These are phyloP conservation scores for Oppia nitens DNA, from an alignment of 1,140 invertebrate species.

Conservation along the genomic window DNA sequence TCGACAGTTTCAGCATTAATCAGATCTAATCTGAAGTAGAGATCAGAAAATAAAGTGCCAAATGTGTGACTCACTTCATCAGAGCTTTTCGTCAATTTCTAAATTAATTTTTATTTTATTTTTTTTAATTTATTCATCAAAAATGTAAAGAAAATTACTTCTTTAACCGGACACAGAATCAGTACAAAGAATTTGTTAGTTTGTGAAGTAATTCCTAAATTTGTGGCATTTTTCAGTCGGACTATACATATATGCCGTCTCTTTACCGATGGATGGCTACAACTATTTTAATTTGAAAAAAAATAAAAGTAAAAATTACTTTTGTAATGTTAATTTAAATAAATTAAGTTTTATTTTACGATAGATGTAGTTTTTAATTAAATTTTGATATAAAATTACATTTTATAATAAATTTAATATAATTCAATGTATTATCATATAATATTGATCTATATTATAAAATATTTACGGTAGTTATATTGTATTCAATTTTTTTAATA, in stretches of 20 bases:
- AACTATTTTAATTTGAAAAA: too few species aligned
- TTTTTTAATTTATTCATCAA: not conserved
- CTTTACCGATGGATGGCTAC: not conserved
- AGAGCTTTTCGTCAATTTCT: slow-evolving; percentile 24
- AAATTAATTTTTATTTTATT: not conserved
- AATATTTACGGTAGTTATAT: too few species aligned
- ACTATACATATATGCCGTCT: not conserved
- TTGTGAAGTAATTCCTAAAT: slow-evolving; percentile 4
- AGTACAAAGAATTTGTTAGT: not conserved
- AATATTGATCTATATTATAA: too few species aligned
- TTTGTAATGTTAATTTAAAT: not conserved
- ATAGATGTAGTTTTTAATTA: not conserved
- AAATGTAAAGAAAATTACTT: not conserved
- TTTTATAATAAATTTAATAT: not conserved
- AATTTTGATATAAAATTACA: not conserved
- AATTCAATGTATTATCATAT: not conserved
- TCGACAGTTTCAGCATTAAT: slow-evolving; percentile 6
- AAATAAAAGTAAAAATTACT: not conserved
- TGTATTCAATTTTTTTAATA: too few species aligned
- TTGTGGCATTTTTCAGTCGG: not conserved
- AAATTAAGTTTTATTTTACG: not conserved
- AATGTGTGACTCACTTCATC: slow-evolving; percentile 24
- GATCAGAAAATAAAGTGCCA: slow-evolving; percentile 22
- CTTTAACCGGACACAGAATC: not conserved
- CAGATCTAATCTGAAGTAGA: slow-evolving; percentile 17